These are phyloP conservation scores for Rhipidura dahli DNA, from an alignment of 2,113 vertebrate genomes.

Conservation along the genomic window DNA sequence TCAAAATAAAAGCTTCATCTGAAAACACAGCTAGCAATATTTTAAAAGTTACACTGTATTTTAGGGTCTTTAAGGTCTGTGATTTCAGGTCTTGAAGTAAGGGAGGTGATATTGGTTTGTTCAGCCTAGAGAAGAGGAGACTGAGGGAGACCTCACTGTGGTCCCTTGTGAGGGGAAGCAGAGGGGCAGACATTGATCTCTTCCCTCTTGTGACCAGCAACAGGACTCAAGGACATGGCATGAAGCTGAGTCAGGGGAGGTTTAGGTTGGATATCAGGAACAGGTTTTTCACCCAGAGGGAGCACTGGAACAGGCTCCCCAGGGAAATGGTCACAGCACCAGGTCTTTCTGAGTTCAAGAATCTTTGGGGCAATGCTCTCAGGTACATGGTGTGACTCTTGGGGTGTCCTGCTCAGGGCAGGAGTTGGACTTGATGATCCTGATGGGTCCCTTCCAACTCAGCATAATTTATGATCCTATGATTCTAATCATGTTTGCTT, in stretches of 20 bases:
- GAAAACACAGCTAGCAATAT: not conserved
- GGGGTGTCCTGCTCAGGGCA: not conserved
- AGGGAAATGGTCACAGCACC: not conserved
- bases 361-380: not conserved
- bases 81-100: not conserved
- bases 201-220: accelerated
- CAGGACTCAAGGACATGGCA: not conserved
- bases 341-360: not conserved
- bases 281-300: not conserved
- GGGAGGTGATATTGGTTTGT: not conserved
- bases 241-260: not conserved
- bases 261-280: not conserved
- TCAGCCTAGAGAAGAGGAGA: not conserved
- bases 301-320: not conserved
- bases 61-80: not conserved
- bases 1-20: not conserved
- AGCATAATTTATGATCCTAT: not conserved
- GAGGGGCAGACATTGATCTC: not conserved
- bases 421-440: not conserved
- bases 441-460: not conserved
- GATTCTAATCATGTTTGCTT: not conserved
- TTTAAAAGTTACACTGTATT: not conserved
- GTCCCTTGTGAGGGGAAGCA: not conserved
- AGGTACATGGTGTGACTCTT: not conserved
- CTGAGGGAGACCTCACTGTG: not conserved